Conservation (phyloP, 1,140 invertebrate genomes). For the Cepaea nemoralis region DNA sequence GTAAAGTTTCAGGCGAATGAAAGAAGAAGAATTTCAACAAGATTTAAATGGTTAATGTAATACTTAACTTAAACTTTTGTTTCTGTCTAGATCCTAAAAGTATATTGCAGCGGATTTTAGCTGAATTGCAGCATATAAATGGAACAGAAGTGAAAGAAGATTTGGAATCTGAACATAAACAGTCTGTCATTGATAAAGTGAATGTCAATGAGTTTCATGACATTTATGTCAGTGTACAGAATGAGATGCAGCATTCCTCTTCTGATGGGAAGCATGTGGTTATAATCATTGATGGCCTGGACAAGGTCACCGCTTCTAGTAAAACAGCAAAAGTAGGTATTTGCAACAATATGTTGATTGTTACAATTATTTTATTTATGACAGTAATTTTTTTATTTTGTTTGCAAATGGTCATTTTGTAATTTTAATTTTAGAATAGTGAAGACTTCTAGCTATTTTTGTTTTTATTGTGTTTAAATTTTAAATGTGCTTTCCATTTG, state of each 20-base stretch:
- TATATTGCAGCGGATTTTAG: conserved; percentile 40
- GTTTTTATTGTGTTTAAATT: too few species aligned
- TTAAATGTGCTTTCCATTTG: too few species aligned
- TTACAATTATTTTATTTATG: too few species aligned
- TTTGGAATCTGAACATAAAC: not conserved
- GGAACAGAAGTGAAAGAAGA: conserved; percentile 9
- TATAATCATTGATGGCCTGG: conserved; percentile 53
- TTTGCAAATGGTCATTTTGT: too few species aligned
- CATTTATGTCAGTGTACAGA: conserved; percentile 38
- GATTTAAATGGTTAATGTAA: not conserved
- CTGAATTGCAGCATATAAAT: conserved; percentile 37
- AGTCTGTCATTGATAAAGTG: conserved; percentile 8
- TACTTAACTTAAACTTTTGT: not conserved
- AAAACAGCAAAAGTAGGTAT: conserved; percentile 52
- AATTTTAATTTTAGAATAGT: too few species aligned
- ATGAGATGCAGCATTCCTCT: conserved; percentile 29
- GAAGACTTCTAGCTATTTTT: too few species aligned
- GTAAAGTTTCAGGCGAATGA: too few species aligned
- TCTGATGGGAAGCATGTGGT: conserved; percentile 43
- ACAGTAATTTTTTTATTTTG: too few species aligned
- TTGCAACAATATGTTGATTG: not conserved
- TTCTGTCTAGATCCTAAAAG: conserved; percentile 30
- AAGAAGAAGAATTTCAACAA: too few species aligned
- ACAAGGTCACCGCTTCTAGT: conserved; percentile 41
- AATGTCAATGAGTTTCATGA: conserved; percentile 20